Evolutionary conservation across 2,113 vertebrate genomes (phyloP), one percentile per base, ranked within the genome.

Genomic region (Trichechus manatus): DNA sequence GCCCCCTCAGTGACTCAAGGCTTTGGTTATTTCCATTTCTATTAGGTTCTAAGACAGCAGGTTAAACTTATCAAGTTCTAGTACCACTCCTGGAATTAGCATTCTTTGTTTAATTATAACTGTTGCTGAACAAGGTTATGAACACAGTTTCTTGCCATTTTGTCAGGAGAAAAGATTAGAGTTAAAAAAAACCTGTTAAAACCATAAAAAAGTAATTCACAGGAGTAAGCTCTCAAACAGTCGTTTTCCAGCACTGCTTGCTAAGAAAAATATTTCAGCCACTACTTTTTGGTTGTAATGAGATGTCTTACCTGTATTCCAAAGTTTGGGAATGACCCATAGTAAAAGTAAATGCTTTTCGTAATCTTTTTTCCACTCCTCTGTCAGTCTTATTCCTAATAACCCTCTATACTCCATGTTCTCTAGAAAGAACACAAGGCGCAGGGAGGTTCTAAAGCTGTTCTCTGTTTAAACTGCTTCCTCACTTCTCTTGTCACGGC

Each of bases 1-100:
- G 36, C 27, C 78, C 77, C 27, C 42, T 95, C 47, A 47, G 83
- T 88, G 83, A 44, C 61, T 92, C 83, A 70, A 82, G 0, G 0
- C 53, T 97, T 96, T 82, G 90, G 29, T 66, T 90, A 44, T 83
- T 95, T 80, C 84, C 19, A 50, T 53, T 94, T 97, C 93, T 96
- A 90, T 92, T 91, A 79, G 87, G 85, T 90, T 97, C 98, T 93
- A 94, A 96, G 81, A 96, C 2, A 90, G 75, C 63, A 96, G 72
- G 22, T 68, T 68, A 79, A 93, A 95, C 63, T 36, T 92, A 96
- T 50, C 70, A 66, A 75, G 53, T 8, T 95, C 9, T 27, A 96
- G n/a, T 19, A 53, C 29, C 15, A 85, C 39, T 94, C 39, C 19
- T 89, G 50, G 5, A 83, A 92, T 96, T 33, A 9, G 22, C 87